phyloP scores from a whole-genome alignment of 2,113 vertebrate genomes.

The Ursus arctos region DNA sequence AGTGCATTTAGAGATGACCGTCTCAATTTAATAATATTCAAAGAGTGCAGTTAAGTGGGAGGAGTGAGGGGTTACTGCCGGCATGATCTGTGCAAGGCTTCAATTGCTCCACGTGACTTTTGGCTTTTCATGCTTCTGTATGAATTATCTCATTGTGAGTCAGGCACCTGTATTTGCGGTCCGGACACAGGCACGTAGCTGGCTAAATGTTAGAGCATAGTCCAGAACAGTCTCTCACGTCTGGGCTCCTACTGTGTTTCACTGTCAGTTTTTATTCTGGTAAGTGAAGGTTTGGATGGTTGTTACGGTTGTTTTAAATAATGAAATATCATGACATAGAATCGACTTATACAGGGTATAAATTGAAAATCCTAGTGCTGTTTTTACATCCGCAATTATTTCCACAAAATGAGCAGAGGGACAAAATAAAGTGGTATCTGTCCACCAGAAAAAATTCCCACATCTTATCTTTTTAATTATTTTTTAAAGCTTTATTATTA shows the following conservation, averaged over 20 bases:
- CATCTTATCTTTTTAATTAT: not conserved
- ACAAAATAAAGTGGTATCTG: rapidly evolving
- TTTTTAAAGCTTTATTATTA: not conserved
- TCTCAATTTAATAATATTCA: not conserved
- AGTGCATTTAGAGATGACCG: not conserved
- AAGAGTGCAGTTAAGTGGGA: too few species aligned
- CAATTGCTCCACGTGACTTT: rapidly evolving
- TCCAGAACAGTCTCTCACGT: not conserved
- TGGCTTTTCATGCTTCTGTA: not conserved
- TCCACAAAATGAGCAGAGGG: not conserved
- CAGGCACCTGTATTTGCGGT: not conserved
- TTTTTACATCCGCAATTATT: not conserved
- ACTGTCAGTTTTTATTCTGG: not conserved
- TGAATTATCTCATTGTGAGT: not conserved
- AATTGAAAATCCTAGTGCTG: too few species aligned
- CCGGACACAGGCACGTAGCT: not conserved
- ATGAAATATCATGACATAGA: not conserved
- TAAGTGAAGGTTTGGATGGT: not conserved
- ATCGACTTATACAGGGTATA: too few species aligned
- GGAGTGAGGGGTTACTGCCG: rapidly evolving
- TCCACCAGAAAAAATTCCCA: not conserved
- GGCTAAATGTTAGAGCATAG: not conserved
- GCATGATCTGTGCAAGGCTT: not conserved
- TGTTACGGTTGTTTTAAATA: not conserved
- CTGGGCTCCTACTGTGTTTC: not conserved